Conservation (phyloP, 2,888 invertebrate genomes). For the Cephus sareptanus region DNA sequence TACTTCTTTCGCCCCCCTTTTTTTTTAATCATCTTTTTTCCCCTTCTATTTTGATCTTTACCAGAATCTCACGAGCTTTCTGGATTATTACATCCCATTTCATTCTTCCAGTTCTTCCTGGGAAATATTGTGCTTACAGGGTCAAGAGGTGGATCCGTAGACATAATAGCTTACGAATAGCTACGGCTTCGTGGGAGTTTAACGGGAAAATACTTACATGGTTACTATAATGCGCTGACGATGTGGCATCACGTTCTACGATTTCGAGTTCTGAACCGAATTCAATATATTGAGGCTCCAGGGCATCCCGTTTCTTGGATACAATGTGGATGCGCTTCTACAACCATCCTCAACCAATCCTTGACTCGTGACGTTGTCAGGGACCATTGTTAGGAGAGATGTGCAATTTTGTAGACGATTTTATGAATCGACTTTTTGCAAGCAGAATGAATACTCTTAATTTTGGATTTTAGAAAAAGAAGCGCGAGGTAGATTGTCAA, state of each 20-base stretch:
- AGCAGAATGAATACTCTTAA: not conserved
- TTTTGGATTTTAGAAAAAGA: not conserved
- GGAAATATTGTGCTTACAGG: not conserved
- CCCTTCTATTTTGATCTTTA: not conserved
- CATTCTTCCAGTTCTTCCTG: not conserved
- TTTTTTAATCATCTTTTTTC: not conserved
- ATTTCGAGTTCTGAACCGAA: not conserved
- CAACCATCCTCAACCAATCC: constrained; percentile 20
- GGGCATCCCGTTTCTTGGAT: not conserved
- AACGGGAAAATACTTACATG: not conserved
- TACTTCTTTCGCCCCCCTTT: not conserved
- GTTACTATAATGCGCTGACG: not conserved
- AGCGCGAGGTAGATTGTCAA: no score
- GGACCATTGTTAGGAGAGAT: constrained; percentile 27
- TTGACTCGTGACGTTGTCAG: constrained; percentile 30
- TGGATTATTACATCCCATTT: not conserved
- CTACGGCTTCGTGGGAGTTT: not conserved
- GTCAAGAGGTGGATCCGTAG: not conserved
- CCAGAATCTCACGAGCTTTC: not conserved
- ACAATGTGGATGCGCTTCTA: not conserved
- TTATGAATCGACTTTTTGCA: not conserved
- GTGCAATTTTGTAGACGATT: not conserved
- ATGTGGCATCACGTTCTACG: not conserved
- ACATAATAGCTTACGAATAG: not conserved
- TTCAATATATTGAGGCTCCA: not conserved